Percentiles rank a stretch among this genome's conserved stretches.
These are phyloP conservation scores for Coccyzus lansbergi DNA, from an alignment of 2,797 vertebrate species.

Conservation along the genomic window DNA sequence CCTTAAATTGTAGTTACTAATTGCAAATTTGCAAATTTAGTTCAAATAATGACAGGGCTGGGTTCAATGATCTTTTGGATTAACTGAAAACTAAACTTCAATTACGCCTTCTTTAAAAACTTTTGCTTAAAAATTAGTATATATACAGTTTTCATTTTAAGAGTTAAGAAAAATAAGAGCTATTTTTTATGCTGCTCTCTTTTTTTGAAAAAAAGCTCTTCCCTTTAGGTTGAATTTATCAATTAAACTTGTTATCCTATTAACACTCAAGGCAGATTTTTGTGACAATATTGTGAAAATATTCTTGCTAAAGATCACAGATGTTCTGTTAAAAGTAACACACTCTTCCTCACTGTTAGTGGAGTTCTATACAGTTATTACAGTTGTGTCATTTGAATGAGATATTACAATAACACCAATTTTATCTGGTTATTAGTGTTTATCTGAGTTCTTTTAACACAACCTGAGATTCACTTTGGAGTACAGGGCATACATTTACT, in stretches of 20 bases:
- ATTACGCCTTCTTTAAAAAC: neutral
- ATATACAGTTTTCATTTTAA: neutral
- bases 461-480: neutral
- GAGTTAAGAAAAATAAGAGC: neutral
- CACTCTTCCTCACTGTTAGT: neutral
- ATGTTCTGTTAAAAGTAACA: constrained; percentile 40
- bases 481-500: neutral
- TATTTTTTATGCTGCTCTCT: neutral
- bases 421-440: neutral
- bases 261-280: constrained; percentile 62
- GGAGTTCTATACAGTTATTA: neutral
- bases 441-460: neutral
- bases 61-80: neutral
- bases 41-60: neutral
- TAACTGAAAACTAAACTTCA: neutral
- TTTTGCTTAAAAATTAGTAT: constrained; percentile 24
- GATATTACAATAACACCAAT: neutral
- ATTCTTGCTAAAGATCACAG: constrained; percentile 64
- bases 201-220: neutral
- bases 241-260: constrained; percentile 73
- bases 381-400: neutral
- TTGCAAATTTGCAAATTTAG: neutral
- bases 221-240: constrained; percentile 59
- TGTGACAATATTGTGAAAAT: constrained; percentile 33
- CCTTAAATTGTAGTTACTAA: neutral